Evolutionary conservation across 2,797 vertebrate genomes (phyloP).

Genomic region (Eulemur coronatus): DNA sequence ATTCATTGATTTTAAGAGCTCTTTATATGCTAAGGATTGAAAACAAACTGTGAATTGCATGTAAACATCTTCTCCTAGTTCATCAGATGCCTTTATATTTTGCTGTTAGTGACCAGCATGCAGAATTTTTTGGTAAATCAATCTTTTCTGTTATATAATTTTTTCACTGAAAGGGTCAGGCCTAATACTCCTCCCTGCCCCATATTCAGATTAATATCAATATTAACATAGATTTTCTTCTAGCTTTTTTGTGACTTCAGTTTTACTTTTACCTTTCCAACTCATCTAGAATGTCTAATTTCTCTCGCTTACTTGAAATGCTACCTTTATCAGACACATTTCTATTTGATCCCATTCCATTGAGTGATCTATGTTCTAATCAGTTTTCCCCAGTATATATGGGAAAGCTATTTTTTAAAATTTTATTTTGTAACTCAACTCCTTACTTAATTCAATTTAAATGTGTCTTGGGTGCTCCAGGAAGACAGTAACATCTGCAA

Average conservation of each 20-base stretch:
- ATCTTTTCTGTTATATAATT: not conserved
- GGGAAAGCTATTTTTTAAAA: not conserved
- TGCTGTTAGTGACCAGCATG: not conserved
- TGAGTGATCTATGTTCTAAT: not conserved
- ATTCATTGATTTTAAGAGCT: not conserved
- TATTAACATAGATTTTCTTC: not conserved
- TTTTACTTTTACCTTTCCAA: not conserved
- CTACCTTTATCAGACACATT: not conserved
- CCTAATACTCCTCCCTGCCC: not conserved
- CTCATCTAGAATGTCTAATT: not conserved
- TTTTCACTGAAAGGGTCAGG: not conserved
- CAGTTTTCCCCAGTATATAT: not conserved
- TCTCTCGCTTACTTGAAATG: constrained; percentile 4
- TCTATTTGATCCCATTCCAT: not conserved
- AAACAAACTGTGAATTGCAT: not conserved
- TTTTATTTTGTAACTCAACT: constrained; percentile 55
- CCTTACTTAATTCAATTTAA: constrained; percentile 35
- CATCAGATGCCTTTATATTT: not conserved
- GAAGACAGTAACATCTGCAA: constrained; percentile 29
- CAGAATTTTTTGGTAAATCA: not conserved
- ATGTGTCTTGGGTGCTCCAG: not conserved
- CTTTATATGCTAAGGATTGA: not conserved
- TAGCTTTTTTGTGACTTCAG: not conserved
- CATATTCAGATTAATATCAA: not conserved
- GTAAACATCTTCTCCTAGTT: not conserved